phyloP scores from a whole-genome alignment of 2,797 vertebrate genomes.

The Xiphophorus birchmanni region DNA sequence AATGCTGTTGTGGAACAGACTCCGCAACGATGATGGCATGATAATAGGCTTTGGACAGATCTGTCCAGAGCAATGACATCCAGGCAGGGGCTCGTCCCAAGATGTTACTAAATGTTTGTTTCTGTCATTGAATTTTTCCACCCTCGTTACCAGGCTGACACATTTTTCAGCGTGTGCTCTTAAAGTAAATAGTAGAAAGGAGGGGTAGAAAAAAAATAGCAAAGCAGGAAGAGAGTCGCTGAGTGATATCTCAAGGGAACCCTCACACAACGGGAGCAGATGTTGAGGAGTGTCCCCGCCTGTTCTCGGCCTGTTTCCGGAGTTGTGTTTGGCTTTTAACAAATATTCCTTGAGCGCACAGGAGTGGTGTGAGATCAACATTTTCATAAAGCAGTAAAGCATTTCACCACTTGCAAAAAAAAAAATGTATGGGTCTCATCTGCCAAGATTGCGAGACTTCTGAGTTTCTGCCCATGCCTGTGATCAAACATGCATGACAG shows the following conservation, averaged over 20 bases:
- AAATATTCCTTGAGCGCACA: constrained; percentile 44
- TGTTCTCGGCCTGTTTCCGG: constrained; percentile 55
- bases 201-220: constrained; percentile 21
- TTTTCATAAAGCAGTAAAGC: constrained; percentile 47
- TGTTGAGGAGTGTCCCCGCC: constrained; percentile 57
- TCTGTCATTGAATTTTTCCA: constrained; percentile 41
- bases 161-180: constrained; percentile 36
- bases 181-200: constrained; percentile 51
- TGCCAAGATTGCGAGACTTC: constrained; percentile 58
- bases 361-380: constrained; percentile 52
- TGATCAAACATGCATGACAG: constrained; percentile 82
- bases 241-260: constrained; percentile 47
- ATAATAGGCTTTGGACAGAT: constrained; percentile 29
- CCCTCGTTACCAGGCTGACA: constrained; percentile 61
- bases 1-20: constrained; percentile 17
- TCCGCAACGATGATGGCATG: constrained; percentile 9
- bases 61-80: constrained; percentile 5
- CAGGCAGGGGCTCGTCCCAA: constrained; percentile 5
- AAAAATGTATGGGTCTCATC: constrained; percentile 31
- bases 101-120: constrained; percentile 19
- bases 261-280: constrained; percentile 51
- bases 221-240: constrained; percentile 47
- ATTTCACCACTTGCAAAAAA: constrained; percentile 44
- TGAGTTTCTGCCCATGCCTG: constrained; percentile 65
- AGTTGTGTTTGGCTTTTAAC: constrained; percentile 71